Evolutionary conservation across 2,888 invertebrate species (phyloP), one percentile per base, ranked within the genome.

Genomic region (Zhengitettix transpicula): DNA sequence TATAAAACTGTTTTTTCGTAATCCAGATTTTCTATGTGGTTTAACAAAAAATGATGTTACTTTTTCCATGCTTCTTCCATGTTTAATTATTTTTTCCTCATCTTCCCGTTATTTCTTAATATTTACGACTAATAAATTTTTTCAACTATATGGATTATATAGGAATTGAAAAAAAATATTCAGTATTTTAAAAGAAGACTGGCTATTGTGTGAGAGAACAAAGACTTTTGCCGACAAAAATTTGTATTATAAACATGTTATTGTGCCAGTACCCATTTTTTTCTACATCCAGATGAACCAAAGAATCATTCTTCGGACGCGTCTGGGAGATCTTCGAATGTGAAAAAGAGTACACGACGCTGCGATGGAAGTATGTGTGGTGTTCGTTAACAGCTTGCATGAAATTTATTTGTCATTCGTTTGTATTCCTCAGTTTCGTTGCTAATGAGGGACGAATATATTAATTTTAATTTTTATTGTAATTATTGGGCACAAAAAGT

Each of bases 101-200:
- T 47, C 47, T 47, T 47, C 47, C 47, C 47, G n/a, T 47, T 47
- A 14, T 47, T 47, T 47, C 47, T 47, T 47, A 47, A 47, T 47
- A 47, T 47, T 47, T 47, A 47, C 47, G n/a, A 47, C 12, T 47
- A 47, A 47, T 47, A 47, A 12, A n/a, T 47, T 47, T 47, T 47
- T 47, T 47, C 47, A n/a, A 47, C n/a, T 47, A n/a, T 47, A 47
- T 47, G 12, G n/a, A 47, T 47, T 47, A 47, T 47, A 47, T 47
- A 47, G 47, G n/a, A 47, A 47, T 47, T 47, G 47, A 47, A 47
- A 47, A 51, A 52, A 55, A 61, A 56, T 56, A 59, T 61, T 61
- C 58, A 52, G 51, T 55, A 55, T 55, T 55, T 55, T 12, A 60
- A 52, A 52, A 58, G 52, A 53, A 62, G 62, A 62, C 62, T 62